Conservation (phyloP, 2,113 vertebrate species). For the Progne subis region DNA sequence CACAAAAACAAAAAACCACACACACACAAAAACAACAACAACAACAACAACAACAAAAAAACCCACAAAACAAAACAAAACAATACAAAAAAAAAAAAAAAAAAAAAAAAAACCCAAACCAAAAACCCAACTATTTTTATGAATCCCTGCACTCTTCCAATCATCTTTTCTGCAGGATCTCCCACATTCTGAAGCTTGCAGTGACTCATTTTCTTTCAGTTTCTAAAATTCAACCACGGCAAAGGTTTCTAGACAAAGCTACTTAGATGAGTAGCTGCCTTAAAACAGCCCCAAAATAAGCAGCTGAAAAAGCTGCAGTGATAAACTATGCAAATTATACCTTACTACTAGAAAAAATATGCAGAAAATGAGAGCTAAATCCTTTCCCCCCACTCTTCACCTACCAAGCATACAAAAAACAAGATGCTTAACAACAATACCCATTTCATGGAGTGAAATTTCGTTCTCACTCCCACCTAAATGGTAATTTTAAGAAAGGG, state of each 20-base stretch:
- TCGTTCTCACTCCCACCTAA: background rate
- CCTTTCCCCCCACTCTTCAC: background rate
- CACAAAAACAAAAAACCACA: background rate
- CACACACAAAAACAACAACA: too few species aligned
- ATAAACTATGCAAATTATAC: constrained; percentile 59
- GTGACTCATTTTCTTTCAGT: constrained; percentile 19
- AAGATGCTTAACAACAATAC: constrained; percentile 3
- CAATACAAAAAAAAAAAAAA: background rate
- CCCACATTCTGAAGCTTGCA: background rate
- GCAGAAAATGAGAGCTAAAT: constrained; percentile 14
- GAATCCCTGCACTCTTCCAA: background rate
- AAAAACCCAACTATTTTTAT: background rate
- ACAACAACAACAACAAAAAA: too few species aligned
- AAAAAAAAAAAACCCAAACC: background rate
- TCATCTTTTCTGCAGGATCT: background rate
- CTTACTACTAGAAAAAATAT: constrained; percentile 12
- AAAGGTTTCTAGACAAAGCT: constrained; percentile 49
- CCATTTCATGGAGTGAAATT: background rate
- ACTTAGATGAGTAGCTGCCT: background rate
- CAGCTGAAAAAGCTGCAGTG: background rate
- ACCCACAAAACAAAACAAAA: too few species aligned
- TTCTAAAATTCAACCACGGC: background rate
- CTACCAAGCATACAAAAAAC: background rate
- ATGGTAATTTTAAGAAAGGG: background rate
- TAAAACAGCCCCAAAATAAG: constrained; percentile 50